Percentiles rank a stretch among this genome's conserved stretches.
phyloP scores from a whole-genome alignment of 2,888 invertebrate species.

The Steromphala cineraria region DNA sequence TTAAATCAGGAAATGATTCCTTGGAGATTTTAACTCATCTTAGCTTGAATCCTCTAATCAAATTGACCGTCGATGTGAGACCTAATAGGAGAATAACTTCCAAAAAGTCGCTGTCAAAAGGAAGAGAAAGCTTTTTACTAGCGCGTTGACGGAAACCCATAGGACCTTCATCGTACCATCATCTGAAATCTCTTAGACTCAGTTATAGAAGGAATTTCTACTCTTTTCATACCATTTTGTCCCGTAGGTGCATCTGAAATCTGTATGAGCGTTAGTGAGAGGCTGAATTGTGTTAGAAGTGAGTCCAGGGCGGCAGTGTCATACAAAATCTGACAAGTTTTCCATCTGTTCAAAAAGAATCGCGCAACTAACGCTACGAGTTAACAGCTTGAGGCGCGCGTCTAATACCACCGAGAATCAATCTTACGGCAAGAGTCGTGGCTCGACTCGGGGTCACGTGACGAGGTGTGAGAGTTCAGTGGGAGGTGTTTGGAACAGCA shows the following conservation, averaged over 20 bases:
- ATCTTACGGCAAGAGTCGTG: background rate
- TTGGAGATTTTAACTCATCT: too few relatives aligned
- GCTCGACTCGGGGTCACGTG: background rate
- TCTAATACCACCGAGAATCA: background rate
- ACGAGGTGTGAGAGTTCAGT: background rate
- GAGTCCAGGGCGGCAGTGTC: background rate
- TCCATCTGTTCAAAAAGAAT: slow-evolving; percentile 1
- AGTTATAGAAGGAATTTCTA: background rate
- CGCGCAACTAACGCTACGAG: slow-evolving; percentile 8
- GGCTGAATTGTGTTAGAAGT: background rate
- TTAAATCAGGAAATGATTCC: too few relatives aligned
- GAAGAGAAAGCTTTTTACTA: too few relatives aligned
- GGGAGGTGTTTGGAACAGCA: background rate
- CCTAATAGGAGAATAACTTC: too few relatives aligned
- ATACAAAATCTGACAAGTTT: background rate
- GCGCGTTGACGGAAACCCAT: too few relatives aligned
- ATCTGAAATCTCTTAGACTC: too few relatives aligned
- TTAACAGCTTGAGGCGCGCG: background rate
- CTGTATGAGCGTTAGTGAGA: background rate
- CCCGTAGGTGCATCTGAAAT: background rate
- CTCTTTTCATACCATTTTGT: background rate
- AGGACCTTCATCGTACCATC: too few relatives aligned
- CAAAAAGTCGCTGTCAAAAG: too few relatives aligned
- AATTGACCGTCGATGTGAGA: too few relatives aligned
- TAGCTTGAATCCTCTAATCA: too few relatives aligned